phyloP scores from a whole-genome alignment of 2,113 vertebrate genomes.

The Oryzias melastigma region DNA sequence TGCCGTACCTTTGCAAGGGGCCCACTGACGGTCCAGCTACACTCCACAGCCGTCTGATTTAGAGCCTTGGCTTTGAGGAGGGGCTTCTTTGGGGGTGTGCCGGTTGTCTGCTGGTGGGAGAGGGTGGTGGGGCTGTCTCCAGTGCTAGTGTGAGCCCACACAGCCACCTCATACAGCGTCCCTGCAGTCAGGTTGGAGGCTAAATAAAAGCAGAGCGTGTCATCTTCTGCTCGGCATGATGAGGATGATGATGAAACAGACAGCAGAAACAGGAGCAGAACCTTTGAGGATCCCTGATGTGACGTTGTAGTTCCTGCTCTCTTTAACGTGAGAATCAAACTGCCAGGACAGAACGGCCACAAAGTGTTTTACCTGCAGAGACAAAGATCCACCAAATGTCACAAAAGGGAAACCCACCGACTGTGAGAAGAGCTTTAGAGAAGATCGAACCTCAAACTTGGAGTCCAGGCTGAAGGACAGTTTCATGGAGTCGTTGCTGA shows the following conservation, averaged over 20 bases:
- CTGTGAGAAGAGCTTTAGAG: not conserved
- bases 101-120: slow-evolving; percentile 80
- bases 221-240: not conserved
- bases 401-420: not conserved
- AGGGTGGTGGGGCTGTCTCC: slow-evolving; percentile 92
- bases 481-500: slow-evolving; percentile 78
- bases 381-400: not conserved
- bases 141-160: slow-evolving; percentile 88
- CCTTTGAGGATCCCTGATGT: slow-evolving; percentile 79
- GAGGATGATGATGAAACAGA: not conserved
- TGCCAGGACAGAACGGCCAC: slow-evolving; percentile 89
- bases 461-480: slow-evolving; percentile 83
- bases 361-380: slow-evolving; percentile 83
- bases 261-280: slow-evolving; percentile 42
- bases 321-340: slow-evolving; percentile 90
- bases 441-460: slow-evolving; percentile 79
- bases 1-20: slow-evolving; percentile 9
- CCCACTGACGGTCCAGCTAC: slow-evolving; percentile 85
- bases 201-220: slow-evolving; percentile 51
- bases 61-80: slow-evolving; percentile 88
- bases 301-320: slow-evolving; percentile 82
- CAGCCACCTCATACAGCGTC: slow-evolving; percentile 89
- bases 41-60: slow-evolving; percentile 93
- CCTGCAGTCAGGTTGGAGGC: slow-evolving; percentile 89
- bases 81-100: slow-evolving; percentile 78